These are phyloP conservation scores for Cladopsammia gracilis DNA, from an alignment of 64 coral and sea anemone genomes.

Conservation along the genomic window DNA sequence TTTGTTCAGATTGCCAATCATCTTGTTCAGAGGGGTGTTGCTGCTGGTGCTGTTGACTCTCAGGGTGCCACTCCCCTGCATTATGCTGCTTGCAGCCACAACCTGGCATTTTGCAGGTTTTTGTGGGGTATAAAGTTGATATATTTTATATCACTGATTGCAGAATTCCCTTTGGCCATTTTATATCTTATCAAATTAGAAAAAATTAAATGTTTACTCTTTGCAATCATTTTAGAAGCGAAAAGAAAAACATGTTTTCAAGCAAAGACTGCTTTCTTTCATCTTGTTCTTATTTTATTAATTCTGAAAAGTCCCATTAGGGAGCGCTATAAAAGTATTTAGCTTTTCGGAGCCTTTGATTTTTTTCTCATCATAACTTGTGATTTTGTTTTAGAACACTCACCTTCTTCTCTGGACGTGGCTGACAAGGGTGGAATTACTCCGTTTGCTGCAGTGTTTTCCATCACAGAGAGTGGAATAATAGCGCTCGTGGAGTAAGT, in stretches of 20 bases:
- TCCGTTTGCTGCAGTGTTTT: constrained; percentile 85
- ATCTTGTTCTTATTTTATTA: too few relatives aligned
- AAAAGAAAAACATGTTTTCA: too few relatives aligned
- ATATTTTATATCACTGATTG: not conserved
- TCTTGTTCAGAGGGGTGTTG: constrained; percentile 81
- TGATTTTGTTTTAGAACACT: constrained; percentile 39
- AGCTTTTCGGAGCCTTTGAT: too few relatives aligned
- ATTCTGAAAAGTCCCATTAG: too few relatives aligned
- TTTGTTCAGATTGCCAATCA: constrained; percentile 84
- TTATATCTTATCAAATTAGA: too few relatives aligned
- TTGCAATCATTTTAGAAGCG: too few relatives aligned
- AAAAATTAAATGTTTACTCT: too few relatives aligned
- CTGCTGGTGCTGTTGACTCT: constrained; percentile 71
- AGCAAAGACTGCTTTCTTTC: too few relatives aligned
- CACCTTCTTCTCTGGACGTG: constrained; percentile 56
- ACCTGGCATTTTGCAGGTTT: constrained; percentile 78
- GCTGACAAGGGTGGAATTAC: constrained; percentile 75
- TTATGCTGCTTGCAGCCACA: constrained; percentile 88
- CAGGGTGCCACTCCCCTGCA: constrained; percentile 81
- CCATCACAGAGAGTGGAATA: constrained; percentile 41
- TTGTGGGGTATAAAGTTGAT: constrained; percentile 60
- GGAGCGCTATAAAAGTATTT: too few relatives aligned
- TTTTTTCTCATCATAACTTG: too few relatives aligned
- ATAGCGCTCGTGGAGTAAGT: constrained; percentile 71
- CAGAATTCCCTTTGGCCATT: too few relatives aligned